Percentiles rank a stretch among this genome's conserved stretches.
These are phyloP conservation scores for Papilio dardanus DNA, from an alignment of 1,140 invertebrate species.

Conservation along the genomic window DNA sequence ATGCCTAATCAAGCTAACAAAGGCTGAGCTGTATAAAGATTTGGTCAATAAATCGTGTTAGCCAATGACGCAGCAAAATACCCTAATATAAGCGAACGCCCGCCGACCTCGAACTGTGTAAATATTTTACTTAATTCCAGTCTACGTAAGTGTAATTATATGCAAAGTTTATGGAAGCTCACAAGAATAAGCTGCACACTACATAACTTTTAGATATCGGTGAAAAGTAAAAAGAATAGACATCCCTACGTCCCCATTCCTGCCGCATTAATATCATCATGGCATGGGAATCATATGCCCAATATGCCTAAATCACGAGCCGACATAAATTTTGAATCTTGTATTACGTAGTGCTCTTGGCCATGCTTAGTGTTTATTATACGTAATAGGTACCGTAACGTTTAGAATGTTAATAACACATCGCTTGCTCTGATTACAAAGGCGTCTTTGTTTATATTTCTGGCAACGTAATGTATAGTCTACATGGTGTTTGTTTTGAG, in stretches of 20 bases:
- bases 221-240: neutral
- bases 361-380: constrained; percentile 40
- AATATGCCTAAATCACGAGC: no score
- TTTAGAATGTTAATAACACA: constrained; percentile 63
- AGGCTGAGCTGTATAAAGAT: constrained; percentile 31
- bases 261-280: neutral
- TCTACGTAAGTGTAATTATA: neutral
- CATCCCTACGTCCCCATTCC: neutral
- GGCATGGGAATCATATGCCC: no score
- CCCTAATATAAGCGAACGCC: constrained; percentile 13
- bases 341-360: constrained; percentile 30
- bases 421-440: constrained; percentile 56
- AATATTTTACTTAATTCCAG: constrained; percentile 34
- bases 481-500: constrained; percentile 32
- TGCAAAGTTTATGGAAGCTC: neutral
- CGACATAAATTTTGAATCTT: neutral
- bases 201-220: neutral
- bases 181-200: neutral
- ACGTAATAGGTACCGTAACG: constrained; percentile 48
- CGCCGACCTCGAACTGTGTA: constrained; percentile 29
- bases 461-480: constrained; percentile 21
- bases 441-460: constrained; percentile 54
- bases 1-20: constrained; percentile 29
- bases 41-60: constrained; percentile 35
- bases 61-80: constrained; percentile 37